These are phyloP conservation scores for Mantis religiosa DNA, from an alignment of 2,888 invertebrate species.

Conservation along the genomic window DNA sequence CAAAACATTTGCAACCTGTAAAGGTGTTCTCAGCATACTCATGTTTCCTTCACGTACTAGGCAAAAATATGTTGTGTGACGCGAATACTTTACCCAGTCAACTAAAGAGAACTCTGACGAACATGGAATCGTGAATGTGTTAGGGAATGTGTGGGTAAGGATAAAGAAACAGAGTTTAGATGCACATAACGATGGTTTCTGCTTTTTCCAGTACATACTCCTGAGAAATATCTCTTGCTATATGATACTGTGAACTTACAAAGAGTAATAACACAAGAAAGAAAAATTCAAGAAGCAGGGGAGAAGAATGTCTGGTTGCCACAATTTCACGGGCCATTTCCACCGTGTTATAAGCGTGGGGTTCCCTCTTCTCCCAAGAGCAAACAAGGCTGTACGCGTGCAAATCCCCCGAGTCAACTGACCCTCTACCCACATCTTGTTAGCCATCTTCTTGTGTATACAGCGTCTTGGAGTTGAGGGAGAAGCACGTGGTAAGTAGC, in stretches of 20 bases:
- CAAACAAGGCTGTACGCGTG: neutral
- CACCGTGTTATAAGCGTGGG: neutral
- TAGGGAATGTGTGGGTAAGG: too few relatives aligned
- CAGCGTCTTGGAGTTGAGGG: neutral
- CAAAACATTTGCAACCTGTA: too few relatives aligned
- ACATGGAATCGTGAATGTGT: too few relatives aligned
- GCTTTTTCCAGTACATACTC: neutral
- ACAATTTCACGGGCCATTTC: constrained; percentile 1
- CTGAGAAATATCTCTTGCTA: neutral
- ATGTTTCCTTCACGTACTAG: too few relatives aligned
- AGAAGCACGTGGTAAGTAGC: neutral
- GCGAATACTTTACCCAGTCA: too few relatives aligned
- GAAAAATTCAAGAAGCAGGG: neutral
- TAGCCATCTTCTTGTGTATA: neutral
- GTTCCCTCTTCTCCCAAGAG: neutral
- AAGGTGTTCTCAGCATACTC: too few relatives aligned
- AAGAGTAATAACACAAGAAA: neutral
- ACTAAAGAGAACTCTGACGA: too few relatives aligned
- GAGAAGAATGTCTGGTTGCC: neutral
- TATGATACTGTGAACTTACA: neutral
- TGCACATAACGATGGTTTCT: too few relatives aligned
- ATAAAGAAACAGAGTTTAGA: too few relatives aligned
- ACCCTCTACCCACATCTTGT: neutral
- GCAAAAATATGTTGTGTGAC: too few relatives aligned
- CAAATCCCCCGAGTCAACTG: constrained; percentile 4